Evolutionary conservation across 2,888 invertebrate genomes (phyloP).

Genomic region (Pachliopta kotzebuea): DNA sequence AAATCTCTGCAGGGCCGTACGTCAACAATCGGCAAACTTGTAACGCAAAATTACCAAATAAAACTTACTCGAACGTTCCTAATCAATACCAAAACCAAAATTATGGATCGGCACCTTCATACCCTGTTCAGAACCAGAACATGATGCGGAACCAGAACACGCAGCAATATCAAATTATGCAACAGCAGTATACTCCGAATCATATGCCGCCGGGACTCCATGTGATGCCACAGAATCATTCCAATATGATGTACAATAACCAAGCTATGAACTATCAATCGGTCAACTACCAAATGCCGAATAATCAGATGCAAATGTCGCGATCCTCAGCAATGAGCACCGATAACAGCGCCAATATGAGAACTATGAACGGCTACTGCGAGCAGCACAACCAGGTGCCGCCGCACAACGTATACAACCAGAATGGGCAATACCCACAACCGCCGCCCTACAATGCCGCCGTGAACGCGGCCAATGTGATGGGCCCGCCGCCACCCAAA

Average conservation of each 20-base stretch:
- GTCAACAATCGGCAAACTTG: conserved; percentile 58
- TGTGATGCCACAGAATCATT: conserved; percentile 50
- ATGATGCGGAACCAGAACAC: conserved; percentile 60
- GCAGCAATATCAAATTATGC: conserved; percentile 67
- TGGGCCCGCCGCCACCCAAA: conserved; percentile 74
- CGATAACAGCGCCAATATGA: conserved; percentile 69
- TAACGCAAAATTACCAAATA: conserved; percentile 56
- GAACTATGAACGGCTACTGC: conserved; percentile 63
- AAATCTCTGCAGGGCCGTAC: conserved; percentile 43
- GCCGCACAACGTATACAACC: conserved; percentile 56
- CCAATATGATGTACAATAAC: conserved; percentile 50
- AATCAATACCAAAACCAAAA: conserved; percentile 66
- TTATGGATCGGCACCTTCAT: conserved; percentile 57
- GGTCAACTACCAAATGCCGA: conserved; percentile 55
- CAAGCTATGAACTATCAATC: conserved; percentile 64
- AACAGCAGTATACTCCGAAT: conserved; percentile 56
- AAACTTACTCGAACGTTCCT: conserved; percentile 54
- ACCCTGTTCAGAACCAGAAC: conserved; percentile 60
- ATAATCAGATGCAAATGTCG: conserved; percentile 66
- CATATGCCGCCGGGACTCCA: conserved; percentile 50
- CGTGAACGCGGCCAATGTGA: conserved; percentile 66
- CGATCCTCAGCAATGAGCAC: conserved; percentile 74
- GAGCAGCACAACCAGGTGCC: conserved; percentile 57
- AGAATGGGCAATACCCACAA: conserved; percentile 65
- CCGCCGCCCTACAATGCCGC: conserved; percentile 67